These are phyloP conservation scores for Phrynosoma blainvillii DNA, from an alignment of 2,113 vertebrate species.

Conservation along the genomic window DNA sequence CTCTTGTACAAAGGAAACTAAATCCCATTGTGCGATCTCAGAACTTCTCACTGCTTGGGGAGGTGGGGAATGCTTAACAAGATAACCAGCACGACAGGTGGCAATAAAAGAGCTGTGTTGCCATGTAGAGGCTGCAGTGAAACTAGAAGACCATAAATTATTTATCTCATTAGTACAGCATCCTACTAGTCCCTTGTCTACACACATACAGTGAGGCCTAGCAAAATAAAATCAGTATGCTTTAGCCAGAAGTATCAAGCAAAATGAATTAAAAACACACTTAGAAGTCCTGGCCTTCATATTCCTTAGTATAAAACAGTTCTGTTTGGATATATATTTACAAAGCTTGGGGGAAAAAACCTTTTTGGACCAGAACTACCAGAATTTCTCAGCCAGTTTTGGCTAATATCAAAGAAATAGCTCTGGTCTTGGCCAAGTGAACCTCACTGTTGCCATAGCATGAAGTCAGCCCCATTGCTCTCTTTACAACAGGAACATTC, in stretches of 20 bases:
- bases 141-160: slow-evolving; percentile 20
- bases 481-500: slow-evolving; percentile 42
- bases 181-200: slow-evolving; percentile 40
- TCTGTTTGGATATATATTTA: not conserved
- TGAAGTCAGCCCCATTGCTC: not conserved
- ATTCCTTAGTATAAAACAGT: not conserved
- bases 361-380: too few relatives aligned
- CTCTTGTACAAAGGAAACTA: not conserved
- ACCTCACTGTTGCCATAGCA: not conserved
- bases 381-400: too few relatives aligned
- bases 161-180: slow-evolving; percentile 40
- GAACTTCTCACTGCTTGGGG: not conserved
- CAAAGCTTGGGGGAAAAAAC: too few relatives aligned
- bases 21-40: not conserved
- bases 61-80: not conserved
- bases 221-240: slow-evolving; percentile 44
- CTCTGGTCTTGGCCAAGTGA: not conserved
- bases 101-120: not conserved
- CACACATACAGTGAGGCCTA: slow-evolving; percentile 24
- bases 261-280: slow-evolving; percentile 55
- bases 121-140: not conserved
- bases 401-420: too few relatives aligned
- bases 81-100: not conserved
- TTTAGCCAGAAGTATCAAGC: slow-evolving; percentile 31
- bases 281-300: slow-evolving; percentile 41